These are phyloP conservation scores for Cyrtodaria siliqua DNA, from an alignment of 2,888 invertebrate genomes.

Conservation along the genomic window DNA sequence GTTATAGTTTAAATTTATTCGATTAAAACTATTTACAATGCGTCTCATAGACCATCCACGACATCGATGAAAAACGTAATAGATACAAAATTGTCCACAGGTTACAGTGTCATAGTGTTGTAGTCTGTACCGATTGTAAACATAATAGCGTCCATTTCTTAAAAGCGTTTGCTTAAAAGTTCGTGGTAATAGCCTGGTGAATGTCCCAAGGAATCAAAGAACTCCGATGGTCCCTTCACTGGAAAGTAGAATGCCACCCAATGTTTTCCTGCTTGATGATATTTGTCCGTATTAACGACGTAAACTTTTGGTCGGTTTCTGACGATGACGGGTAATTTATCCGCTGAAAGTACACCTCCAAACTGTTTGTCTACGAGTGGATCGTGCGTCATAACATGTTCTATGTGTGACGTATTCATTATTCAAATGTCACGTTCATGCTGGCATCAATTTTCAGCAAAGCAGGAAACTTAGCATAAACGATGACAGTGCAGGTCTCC, in stretches of 20 bases:
- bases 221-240: constrained; percentile 9
- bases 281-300: constrained; percentile 15
- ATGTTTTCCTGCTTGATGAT: constrained; percentile 3
- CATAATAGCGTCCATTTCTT: background rate
- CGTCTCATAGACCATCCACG: constrained; percentile 9
- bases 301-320: background rate
- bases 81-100: background rate
- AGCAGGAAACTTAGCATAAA: constrained; percentile 16
- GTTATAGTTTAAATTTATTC: background rate
- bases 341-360: constrained; percentile 4
- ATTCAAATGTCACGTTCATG: constrained; percentile 5
- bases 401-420: constrained; percentile 7
- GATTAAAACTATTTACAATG: background rate
- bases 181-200: constrained; percentile 3
- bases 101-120: background rate
- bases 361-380: background rate
- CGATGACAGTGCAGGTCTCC: constrained; percentile 17
- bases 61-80: constrained; percentile 1
- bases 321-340: background rate
- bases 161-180: constrained; percentile 1
- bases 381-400: background rate
- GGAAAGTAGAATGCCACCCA: constrained; percentile 23
- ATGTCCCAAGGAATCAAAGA: constrained; percentile 8
- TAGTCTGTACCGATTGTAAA: background rate
- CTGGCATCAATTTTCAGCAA: constrained; percentile 7